Evolutionary conservation across 2,797 vertebrate genomes (phyloP).

Genomic region (Clarias platycephalus): DNA sequence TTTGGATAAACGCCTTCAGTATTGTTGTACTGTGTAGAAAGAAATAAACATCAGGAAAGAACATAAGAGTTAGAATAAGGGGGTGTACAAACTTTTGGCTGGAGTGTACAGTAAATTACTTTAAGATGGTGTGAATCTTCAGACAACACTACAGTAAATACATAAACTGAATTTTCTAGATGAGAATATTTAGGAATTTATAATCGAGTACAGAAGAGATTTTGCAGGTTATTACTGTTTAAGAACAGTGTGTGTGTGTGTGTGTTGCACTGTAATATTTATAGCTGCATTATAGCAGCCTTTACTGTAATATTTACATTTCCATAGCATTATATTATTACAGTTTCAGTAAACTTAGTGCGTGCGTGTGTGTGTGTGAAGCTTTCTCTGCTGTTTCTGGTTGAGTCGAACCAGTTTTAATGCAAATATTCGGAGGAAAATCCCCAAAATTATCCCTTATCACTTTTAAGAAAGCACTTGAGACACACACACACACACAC

Average conservation of each 20-base stretch:
- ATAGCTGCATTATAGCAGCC: neutral
- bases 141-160: no score
- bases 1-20: no score
- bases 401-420: neutral
- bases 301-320: no score
- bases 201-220: neutral
- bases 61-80: no score
- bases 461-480: neutral
- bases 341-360: no score
- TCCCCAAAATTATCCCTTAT: neutral
- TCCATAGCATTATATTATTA: no score
- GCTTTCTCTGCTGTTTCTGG: neutral
- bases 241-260: neutral
- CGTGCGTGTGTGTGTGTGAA: neutral
- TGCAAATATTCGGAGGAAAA: neutral
- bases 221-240: neutral
- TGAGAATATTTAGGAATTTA: neutral
- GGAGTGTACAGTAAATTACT: no score
- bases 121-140: no score
- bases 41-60: no score
- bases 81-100: no score
- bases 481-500: neutral
- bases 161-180: no score
- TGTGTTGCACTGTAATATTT: neutral
- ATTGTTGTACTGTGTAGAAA: no score